Base-by-base conservation (phyloP, 2,888 invertebrate species). In the Gastracanthus pulcherrimus region DNA sequence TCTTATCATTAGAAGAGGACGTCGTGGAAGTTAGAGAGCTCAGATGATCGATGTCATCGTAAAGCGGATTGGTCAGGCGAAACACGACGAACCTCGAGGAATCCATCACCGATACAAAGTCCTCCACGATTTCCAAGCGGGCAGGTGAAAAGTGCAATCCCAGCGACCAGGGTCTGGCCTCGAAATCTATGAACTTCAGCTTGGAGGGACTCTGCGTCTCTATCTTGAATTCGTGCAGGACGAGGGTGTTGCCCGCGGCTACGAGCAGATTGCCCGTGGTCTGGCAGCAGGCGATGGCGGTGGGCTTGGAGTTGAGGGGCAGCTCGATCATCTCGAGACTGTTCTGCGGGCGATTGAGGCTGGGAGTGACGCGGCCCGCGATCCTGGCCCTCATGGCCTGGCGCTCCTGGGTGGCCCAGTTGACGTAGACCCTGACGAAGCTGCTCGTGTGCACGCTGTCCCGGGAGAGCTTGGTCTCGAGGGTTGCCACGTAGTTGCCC, bases 291-390 rank as follows among this genome's bases (percentile, higher is more conserved):
- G 94, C 93, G 74, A 95, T 93, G 62, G 92, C 89, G 80, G 93
- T 93, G 0, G 95, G 94, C 69, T 94, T 93, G 55, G 92, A 89
- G 77, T 93, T 93, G 3, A 95, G 90, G 0, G 96, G 96, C 64
- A 96, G 91, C 89, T 96, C 96, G 83, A 96, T 95, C 92, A 96
- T 95, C 90, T 96, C 95, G 72, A 95, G 92, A 84, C 92, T 93
- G 80, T 94, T 93, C 85, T 94, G 93, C 0, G 94, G 93, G 81
- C 95, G 93, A 84, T 94, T 94, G 11, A 94, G 93, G 70, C 95
- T 95, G 0, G 96, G 96, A 13, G 96, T 96, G 0, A 95, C 95
- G 86, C 95, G 92, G 0, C 96, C 96, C 2, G 96, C 96, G 79
- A 96, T 96, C 74, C 96, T 92, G 23, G 95, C 95, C 80, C 95